phyloP scores from a whole-genome alignment of 2,888 invertebrate genomes.

The Sphaerophoria rueppellii region DNA sequence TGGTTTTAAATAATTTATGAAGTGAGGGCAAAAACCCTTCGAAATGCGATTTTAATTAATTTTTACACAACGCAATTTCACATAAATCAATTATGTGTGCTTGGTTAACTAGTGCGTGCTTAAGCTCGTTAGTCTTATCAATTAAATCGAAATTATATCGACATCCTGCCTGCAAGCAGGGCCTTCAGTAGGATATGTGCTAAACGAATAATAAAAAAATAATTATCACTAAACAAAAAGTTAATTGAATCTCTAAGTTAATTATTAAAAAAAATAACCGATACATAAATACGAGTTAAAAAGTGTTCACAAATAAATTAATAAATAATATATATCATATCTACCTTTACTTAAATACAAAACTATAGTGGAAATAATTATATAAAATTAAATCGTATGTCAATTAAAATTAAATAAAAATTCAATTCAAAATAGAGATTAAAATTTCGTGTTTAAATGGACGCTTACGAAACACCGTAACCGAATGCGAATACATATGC shows the following conservation, averaged over 20 bases:
- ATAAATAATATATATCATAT: constrained; percentile 7
- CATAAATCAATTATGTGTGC: constrained; percentile 22
- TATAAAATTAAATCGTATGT: not conserved
- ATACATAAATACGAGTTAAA: constrained; percentile 17
- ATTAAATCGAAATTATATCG: constrained; percentile 47
- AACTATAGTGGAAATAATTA: constrained; percentile 11
- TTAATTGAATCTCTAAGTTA: constrained; percentile 40
- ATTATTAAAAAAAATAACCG: not conserved
- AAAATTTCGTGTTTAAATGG: constrained; percentile 76
- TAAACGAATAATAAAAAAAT: constrained; percentile 15
- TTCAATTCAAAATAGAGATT: constrained; percentile 13
- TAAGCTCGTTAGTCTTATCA: constrained; percentile 13
- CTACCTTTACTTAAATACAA: constrained; percentile 1
- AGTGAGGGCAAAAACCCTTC: not conserved
- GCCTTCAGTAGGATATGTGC: constrained; percentile 37
- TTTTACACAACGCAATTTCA: constrained; percentile 4
- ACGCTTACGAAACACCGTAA: constrained; percentile 81
- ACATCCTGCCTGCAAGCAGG: constrained; percentile 35
- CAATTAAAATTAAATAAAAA: constrained; percentile 1
- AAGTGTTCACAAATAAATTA: constrained; percentile 35
- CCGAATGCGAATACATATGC: constrained; percentile 83
- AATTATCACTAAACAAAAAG: constrained; percentile 13
- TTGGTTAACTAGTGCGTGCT: constrained; percentile 5
- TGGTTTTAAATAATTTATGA: not conserved
- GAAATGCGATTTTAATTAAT: constrained; percentile 14